Conservation (phyloP, 1,140 invertebrate genomes). For the Fopius arisanus region DNA sequence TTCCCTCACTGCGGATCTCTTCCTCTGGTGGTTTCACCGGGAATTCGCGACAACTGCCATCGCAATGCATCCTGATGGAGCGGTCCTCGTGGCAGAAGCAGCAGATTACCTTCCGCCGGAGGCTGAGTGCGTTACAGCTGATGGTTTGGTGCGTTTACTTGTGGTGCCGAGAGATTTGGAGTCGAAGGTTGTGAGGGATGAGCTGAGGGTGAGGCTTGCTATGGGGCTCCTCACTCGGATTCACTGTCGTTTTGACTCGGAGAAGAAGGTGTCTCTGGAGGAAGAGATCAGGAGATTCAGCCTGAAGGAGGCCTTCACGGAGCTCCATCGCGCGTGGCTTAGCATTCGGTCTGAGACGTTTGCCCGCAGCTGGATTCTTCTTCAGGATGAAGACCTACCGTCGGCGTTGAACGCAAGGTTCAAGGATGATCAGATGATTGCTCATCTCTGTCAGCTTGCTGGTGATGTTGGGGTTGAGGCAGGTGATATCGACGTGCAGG, state of each 20-base stretch:
- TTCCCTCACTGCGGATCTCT: constrained; percentile 61
- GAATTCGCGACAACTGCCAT: constrained; percentile 65
- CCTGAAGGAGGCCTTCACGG: constrained; percentile 64
- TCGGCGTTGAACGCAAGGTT: too few species aligned
- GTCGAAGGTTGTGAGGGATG: constrained; percentile 53
- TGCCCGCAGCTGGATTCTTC: constrained; percentile 53
- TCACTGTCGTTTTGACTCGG: constrained; percentile 26
- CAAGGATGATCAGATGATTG: constrained; percentile 50
- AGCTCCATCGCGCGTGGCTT: constrained; percentile 65
- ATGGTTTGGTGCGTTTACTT: constrained; percentile 58
- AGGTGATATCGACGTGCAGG: constrained; percentile 54
- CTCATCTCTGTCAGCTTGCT: constrained; percentile 56
- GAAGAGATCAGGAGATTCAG: constrained; percentile 56
- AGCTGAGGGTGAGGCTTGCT: constrained; percentile 59
- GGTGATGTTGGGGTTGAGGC: constrained; percentile 60
- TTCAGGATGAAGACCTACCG: constrained; percentile 38
- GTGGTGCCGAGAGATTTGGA: constrained; percentile 52
- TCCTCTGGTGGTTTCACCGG: constrained; percentile 67
- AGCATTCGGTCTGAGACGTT: constrained; percentile 62
- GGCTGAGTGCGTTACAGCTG: constrained; percentile 55
- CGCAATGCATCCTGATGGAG: constrained; percentile 62
- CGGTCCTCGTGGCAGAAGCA: constrained; percentile 58
- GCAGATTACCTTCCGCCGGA: constrained; percentile 57
- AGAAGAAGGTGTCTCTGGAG: constrained; percentile 40
- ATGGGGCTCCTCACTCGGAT: constrained; percentile 53